phyloP scores from a whole-genome alignment of 2,888 invertebrate species.

The Orchesellides sinensis region DNA sequence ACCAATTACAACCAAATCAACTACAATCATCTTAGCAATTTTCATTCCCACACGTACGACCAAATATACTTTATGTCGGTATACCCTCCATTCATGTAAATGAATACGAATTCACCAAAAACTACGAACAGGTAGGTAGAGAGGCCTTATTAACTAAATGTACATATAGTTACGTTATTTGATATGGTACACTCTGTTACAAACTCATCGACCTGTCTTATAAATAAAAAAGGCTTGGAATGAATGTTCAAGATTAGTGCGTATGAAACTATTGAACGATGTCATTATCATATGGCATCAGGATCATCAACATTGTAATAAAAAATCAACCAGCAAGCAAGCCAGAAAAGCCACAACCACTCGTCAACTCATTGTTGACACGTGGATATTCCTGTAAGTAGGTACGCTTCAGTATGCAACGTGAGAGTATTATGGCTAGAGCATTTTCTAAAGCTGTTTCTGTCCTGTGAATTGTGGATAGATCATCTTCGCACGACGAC shows the following conservation, averaged over 20 bases:
- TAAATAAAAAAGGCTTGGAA: not conserved
- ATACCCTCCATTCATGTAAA: conserved; percentile 4
- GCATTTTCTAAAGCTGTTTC: no score
- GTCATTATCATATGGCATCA: conserved; percentile 52
- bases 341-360: conserved; percentile 51
- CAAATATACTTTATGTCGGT: conserved; percentile 18
- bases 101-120: not conserved
- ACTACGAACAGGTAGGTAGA: not conserved
- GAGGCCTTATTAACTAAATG: conserved; percentile 2
- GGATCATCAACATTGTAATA: conserved; percentile 18
- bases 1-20: conserved; percentile 64
- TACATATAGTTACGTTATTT: not conserved
- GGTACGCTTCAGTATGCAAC: not conserved
- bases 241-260: conserved; percentile 9
- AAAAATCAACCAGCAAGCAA: conserved; percentile 32
- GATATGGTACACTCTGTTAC: not conserved
- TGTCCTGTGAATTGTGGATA: not conserved
- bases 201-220: not conserved
- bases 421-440: no score
- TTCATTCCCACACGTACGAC: conserved; percentile 62
- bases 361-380: conserved; percentile 53
- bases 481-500: not conserved
- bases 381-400: conserved; percentile 38
- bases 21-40: conserved; percentile 57
- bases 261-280: conserved; percentile 39